Evolutionary conservation across 2,888 invertebrate species (phyloP), one percentile per base, ranked within the genome.

Genomic region (Lottia scabra): DNA sequence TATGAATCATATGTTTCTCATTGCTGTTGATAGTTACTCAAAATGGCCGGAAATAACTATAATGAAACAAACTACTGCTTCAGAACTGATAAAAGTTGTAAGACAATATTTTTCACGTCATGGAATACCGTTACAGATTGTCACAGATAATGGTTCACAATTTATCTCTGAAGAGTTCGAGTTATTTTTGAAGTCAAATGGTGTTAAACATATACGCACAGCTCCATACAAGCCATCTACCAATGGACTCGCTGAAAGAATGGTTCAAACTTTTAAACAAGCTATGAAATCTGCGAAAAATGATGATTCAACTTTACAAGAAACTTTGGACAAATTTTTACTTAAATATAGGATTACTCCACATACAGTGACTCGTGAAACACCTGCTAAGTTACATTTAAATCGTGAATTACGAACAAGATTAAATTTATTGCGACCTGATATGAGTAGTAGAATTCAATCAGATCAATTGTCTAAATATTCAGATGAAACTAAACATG

Each of bases 11-110:
- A 84, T 82, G 80, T 82, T 87, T 44, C 73, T 90, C 5, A 77
- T 90, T 19, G 76, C 90, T 10, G 84, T 88, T 4, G 90, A 90
- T 75, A 81, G 88, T 13, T 84, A 82, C 75, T 88, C 89, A 0
- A 91, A 90, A 73, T 91, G 89, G 89, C 83, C 87, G 1, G 90
- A 90, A 78, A 84, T 68, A 16, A 48, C 19, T 16, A 27, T 30
- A 13, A 56, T 62, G 62, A 68, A 68, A 19, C n/a, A 44, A 6
- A 46, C 67, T 15, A 26, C 67, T 46, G 23, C 30, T 64, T 23
- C 77, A 6, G 75, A 77, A 30, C 27, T 77, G 4, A 71, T 77
- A 2, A 26, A 76, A 13, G 67, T 68, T 16, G 48, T 77, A 66
- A 44, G 79, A 43, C 65, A 69, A 48, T 74, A 78, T 23, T 80